Percentiles rank a stretch among this genome's conserved stretches.
Evolutionary conservation across 1,140 invertebrate genomes (phyloP).

Genomic region (Drosophila triauraria): DNA sequence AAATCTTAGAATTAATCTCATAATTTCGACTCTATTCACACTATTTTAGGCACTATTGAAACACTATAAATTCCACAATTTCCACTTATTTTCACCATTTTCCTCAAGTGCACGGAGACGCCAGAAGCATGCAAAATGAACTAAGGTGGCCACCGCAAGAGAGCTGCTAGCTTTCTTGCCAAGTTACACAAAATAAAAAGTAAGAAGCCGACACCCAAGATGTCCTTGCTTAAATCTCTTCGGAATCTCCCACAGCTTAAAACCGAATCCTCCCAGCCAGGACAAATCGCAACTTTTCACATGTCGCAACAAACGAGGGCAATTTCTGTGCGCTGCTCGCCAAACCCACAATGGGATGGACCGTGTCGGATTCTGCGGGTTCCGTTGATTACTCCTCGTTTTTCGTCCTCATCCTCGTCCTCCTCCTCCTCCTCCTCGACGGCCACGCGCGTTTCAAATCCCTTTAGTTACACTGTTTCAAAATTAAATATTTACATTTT

Average conservation of each 20-base stretch:
- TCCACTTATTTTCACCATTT: background rate
- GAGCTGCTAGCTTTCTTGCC: background rate
- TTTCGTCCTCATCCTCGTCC: background rate
- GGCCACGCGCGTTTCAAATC: constrained; percentile 80
- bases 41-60: background rate
- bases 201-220: background rate
- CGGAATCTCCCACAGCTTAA: background rate
- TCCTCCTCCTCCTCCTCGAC: background rate
- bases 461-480: constrained; percentile 83
- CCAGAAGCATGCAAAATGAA: constrained; percentile 10
- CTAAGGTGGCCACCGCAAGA: background rate
- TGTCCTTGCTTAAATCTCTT: background rate
- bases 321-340: constrained; percentile 13
- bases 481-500: constrained; percentile 84
- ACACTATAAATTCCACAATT: background rate
- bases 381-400: constrained; percentile 69
- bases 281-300: constrained; percentile 68
- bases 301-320: constrained; percentile 62
- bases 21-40: too few species aligned
- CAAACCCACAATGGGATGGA: constrained; percentile 50
- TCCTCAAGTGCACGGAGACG: background rate
- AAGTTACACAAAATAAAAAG: background rate
- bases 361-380: constrained; percentile 79
- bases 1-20: background rate
- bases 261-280: constrained; percentile 24